Evolutionary conservation across 1,140 invertebrate species (phyloP), one percentile per base, ranked within the genome.

Genomic region (Paracyclopina nana): DNA sequence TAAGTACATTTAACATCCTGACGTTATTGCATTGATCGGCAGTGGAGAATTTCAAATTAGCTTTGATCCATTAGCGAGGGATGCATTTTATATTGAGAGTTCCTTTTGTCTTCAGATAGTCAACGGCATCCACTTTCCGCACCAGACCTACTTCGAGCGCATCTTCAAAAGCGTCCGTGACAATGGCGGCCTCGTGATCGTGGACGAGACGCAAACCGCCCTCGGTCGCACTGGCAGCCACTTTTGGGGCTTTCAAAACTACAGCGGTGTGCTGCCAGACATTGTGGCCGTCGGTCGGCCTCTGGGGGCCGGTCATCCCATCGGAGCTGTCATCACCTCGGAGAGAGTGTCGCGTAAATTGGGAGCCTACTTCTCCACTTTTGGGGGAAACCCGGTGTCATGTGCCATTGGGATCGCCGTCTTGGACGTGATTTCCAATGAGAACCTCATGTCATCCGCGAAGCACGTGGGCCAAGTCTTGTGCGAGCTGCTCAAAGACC

Each of bases 141-240:
- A 74, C 1, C 53, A 60, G 44, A 64, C 63, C 16, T 76, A 74
- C 55, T 61, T 72, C 9, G 59, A 59, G 52, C 44, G 52, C 14
- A 29, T 46, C 53, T 59, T 2, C 52, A 67, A 65, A 50, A 57
- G 63, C 50, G 61, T 75, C 3, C 63, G 63, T 31, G 60, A 63
- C n/a, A 61, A 64, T 55, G 75, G 75, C 22, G 75, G 73, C 6
- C 55, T 77, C 3, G 68, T 70, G 46, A 70, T 77, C 46, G 70
- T 72, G 31, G 76, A 77, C 62, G 75, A 77, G 60, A 72, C 76
- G 22, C 72, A 76, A 55, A 71, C 70, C 30, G 76, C 72, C 6
- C 70, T 77, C 56, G 76, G 74, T 4, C 57, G 75, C 49, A 64
- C 68, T 54, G 75, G 76, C 2, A 63, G 63, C 12, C 63, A 68